phyloP scores from a whole-genome alignment of 2,797 vertebrate species.

The Vespertilio murinus region DNA sequence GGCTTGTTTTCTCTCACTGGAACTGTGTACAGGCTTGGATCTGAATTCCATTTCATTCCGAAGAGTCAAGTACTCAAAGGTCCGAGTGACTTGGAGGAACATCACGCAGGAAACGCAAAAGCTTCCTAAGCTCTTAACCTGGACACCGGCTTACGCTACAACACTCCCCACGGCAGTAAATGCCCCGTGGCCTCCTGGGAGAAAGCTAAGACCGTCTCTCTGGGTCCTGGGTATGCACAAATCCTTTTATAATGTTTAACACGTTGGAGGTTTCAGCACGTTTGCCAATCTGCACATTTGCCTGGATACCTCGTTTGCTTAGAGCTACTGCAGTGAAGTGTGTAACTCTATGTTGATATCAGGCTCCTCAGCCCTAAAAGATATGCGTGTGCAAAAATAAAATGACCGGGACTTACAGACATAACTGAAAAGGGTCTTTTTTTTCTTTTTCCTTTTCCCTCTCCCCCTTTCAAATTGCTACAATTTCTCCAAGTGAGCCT shows the following conservation, averaged over 20 bases:
- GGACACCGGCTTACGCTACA: neutral
- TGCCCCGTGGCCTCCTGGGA: neutral
- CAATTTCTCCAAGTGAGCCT: slow-evolving; percentile 75
- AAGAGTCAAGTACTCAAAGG: neutral
- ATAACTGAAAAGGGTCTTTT: slow-evolving; percentile 29
- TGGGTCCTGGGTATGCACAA: neutral
- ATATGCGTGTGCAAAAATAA: slow-evolving; percentile 17
- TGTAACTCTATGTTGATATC: neutral
- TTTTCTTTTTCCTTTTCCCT: neutral
- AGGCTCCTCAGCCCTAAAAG: neutral
- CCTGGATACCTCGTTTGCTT: neutral
- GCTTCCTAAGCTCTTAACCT: neutral
- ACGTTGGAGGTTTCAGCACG: neutral
- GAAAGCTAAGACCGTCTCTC: neutral
- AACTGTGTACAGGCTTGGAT: neutral
- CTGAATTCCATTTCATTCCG: neutral
- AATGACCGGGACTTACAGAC: slow-evolving; percentile 48
- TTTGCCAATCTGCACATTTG: neutral
- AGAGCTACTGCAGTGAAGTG: neutral
- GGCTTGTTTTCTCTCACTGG: neutral
- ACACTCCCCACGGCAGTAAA: neutral
- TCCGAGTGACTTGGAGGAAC: neutral
- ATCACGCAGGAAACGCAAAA: neutral
- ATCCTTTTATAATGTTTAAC: neutral
- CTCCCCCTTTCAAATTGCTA: slow-evolving; percentile 48